Percentiles rank a stretch among this genome's conserved stretches.
Conservation (phyloP, 2,113 vertebrate genomes). For the Arenaria interpres region DNA sequence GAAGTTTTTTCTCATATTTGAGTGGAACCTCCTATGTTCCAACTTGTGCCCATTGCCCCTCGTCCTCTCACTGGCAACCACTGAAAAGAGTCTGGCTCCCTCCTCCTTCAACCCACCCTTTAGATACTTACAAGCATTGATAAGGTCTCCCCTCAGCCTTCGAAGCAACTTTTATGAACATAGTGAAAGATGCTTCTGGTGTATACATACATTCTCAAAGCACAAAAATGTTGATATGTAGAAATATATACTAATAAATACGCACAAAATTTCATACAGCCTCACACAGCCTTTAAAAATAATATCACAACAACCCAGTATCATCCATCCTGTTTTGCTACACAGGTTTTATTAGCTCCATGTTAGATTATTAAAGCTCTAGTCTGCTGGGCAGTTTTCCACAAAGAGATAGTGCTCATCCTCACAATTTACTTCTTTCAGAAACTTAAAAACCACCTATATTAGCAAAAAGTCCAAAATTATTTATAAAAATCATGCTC, state of each 20-base stretch:
- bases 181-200: not conserved
- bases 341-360: not conserved
- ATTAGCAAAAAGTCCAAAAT: not conserved
- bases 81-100: too few species aligned
- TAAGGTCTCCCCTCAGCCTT: too few species aligned
- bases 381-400: not conserved
- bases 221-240: not conserved
- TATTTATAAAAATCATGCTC: not conserved
- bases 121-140: too few species aligned
- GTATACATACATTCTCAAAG: accelerated
- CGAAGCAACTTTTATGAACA: not conserved
- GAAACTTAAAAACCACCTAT: not conserved
- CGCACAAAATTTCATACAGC: not conserved
- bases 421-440: not conserved
- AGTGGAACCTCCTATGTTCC: too few species aligned
- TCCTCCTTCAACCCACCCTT: too few species aligned
- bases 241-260: not conserved
- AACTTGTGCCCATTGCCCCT: too few species aligned
- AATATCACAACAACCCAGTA: not conserved
- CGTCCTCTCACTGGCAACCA: too few species aligned
- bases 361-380: not conserved
- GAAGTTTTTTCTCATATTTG: too few species aligned
- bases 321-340: not conserved
- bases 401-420: not conserved
- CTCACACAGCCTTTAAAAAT: not conserved